Evolutionary conservation across 2,888 invertebrate genomes (phyloP).

Genomic region (Idaea aversata): DNA sequence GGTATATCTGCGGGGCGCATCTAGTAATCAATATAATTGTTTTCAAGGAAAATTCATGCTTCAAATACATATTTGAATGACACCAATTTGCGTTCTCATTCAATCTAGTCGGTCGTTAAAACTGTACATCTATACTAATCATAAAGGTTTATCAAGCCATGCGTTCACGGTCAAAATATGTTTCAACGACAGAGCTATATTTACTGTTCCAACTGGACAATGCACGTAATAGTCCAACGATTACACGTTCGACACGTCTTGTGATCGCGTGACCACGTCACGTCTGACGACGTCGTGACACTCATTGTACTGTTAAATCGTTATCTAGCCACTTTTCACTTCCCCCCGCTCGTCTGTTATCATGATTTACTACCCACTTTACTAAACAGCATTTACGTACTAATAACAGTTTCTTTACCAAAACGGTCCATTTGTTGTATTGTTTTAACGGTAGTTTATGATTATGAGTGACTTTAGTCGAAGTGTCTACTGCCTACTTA

Average conservation of each 20-base stretch:
- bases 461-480: slow-evolving; percentile 7
- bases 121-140: not conserved
- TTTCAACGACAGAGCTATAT: slow-evolving; percentile 8
- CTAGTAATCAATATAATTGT: not conserved
- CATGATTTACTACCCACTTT: slow-evolving; percentile 54
- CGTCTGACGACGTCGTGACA: slow-evolving; percentile 37
- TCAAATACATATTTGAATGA: not conserved
- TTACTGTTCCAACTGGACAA: slow-evolving; percentile 18
- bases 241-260: slow-evolving; percentile 19
- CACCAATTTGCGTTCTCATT: not conserved
- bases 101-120: not conserved
- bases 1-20: too few relatives aligned
- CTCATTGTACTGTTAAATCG: slow-evolving; percentile 53
- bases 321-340: slow-evolving; percentile 60
- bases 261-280: slow-evolving; percentile 51
- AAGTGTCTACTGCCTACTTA: not conserved
- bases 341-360: slow-evolving; percentile 46
- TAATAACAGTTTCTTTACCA: slow-evolving; percentile 2
- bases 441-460: slow-evolving; percentile 18
- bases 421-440: slow-evolving; percentile 9
- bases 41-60: not conserved
- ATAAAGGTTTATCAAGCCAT: not conserved
- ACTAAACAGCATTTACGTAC: slow-evolving; percentile 20
- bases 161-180: slow-evolving; percentile 25
- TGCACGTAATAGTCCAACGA: slow-evolving; percentile 21